Evolutionary conservation across 2,888 invertebrate species (phyloP), one percentile per base, ranked within the genome.

Genomic region (Tupiocoris notatus): DNA sequence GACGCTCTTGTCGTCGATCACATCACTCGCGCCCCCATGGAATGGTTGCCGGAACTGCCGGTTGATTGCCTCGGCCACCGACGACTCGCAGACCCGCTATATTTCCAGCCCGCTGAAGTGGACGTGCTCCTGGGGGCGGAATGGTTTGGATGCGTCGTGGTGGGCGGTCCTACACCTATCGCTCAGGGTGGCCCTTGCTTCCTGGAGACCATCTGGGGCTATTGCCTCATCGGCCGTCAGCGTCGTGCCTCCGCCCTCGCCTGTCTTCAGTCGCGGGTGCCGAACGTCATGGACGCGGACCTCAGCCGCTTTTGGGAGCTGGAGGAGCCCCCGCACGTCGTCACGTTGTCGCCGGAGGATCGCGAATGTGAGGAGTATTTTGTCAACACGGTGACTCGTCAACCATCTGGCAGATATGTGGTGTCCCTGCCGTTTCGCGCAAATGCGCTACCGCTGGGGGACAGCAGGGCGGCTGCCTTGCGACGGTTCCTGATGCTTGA

Each of bases 31-130:
- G 6, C 66, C 6, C 66, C 54, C 2, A 22, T 56, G 1, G 17
- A 6, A 6, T 23, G 1, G 3, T 7, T 66, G 18, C 39, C n/a
- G 54, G 20, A 39, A 9, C 20, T 64, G 3, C 54, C 54, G 3
- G 2, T 2, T 58, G 58, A n/a, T n/a, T n/a, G n/a, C n/a, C n/a
- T n/a, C n/a, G n/a, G n/a, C n/a, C n/a, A n/a, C n/a, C n/a, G n/a
- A n/a, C n/a, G n/a, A n/a, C 68, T 71, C n/a, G 71, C 61, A n/a
- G 70, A 70, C 24, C 71, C 71, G 9, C 18, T 17, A 24, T 71
- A 22, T n/a, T 24, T n/a, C 16, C 16, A n/a, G 12, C 62, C 61
- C 1, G 25, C 24, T 24, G 25, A 17, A 16, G 39, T 71, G 20
- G 71, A 61, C 20, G 1, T 71, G 3, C 9, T 71, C 21, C 56